phyloP scores from a whole-genome alignment of 2,888 invertebrate genomes.

The Spisula solida region DNA sequence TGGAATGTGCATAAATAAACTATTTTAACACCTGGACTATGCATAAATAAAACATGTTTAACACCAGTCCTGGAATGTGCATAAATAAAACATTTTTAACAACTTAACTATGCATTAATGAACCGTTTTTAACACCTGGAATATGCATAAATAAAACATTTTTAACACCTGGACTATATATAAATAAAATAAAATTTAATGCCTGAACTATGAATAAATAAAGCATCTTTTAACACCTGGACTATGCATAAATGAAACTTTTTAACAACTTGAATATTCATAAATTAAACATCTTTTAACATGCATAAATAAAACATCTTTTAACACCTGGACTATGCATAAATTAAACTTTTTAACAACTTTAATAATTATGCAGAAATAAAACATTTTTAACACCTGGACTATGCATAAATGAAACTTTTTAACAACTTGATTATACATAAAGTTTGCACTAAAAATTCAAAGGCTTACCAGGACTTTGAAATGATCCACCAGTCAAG shows the following conservation, averaged over 20 bases:
- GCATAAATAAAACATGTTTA: neutral
- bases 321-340: neutral
- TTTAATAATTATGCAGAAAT: neutral
- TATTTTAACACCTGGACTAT: neutral
- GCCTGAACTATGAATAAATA: neutral
- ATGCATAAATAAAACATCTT: neutral
- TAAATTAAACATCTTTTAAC: neutral
- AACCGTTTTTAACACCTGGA: neutral
- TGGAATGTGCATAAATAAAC: conserved; percentile 18
- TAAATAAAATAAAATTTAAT: neutral
- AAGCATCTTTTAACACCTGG: neutral
- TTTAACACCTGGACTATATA: too few species aligned
- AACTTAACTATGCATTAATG: neutral
- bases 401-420: neutral
- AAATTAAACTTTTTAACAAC: neutral
- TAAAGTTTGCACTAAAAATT: too few species aligned
- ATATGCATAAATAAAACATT: neutral
- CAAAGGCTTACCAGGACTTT: neutral
- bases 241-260: neutral
- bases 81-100: neutral
- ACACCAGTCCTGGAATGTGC: neutral
- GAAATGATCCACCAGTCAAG: conserved; percentile 28
- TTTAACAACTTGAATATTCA: neutral
- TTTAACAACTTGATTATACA: too few species aligned
- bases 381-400: neutral